Evolutionary conservation across 2,797 vertebrate genomes (phyloP).

Genomic region (Xenentodon cancila): DNA sequence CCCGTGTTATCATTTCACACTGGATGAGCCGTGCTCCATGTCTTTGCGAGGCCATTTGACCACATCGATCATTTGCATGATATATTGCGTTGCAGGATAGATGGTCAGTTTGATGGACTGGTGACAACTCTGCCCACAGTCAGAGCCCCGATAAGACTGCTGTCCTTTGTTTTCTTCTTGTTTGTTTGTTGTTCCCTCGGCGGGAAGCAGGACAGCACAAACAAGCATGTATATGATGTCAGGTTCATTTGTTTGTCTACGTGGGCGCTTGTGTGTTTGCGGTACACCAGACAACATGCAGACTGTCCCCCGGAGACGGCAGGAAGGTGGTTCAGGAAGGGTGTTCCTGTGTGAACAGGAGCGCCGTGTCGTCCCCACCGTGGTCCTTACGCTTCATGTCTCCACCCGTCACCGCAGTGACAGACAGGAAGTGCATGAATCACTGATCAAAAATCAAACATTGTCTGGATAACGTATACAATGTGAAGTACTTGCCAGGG

Average conservation of each 20-base stretch:
- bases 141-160: not conserved
- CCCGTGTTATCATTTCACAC: conserved; percentile 8
- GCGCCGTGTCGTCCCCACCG: conserved; percentile 51
- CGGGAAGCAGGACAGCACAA: conserved; percentile 14
- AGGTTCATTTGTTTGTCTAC: conserved; percentile 25
- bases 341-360: conserved; percentile 72
- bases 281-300: conserved; percentile 38
- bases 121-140: not conserved
- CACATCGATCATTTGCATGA: not conserved
- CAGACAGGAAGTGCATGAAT: conserved; percentile 28
- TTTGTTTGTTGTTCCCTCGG: conserved; percentile 47
- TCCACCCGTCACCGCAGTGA: conserved; percentile 2
- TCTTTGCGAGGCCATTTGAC: not conserved
- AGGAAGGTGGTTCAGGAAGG: conserved; percentile 70
- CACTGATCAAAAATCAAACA: conserved; percentile 18
- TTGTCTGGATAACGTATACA: not conserved
- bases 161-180: conserved; percentile 6
- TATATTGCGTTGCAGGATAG: not conserved
- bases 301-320: conserved; percentile 40
- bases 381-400: conserved; percentile 36
- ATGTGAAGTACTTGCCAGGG: not conserved
- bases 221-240: conserved; percentile 1
- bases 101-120: not conserved
- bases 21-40: not conserved
- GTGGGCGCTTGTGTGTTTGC: conserved; percentile 28